Evolutionary conservation across 30 jellyfish, hydroid and myxozoan species (phyloP), one percentile per base, ranked within the genome.

Genomic region (Sanderia malayensis): DNA sequence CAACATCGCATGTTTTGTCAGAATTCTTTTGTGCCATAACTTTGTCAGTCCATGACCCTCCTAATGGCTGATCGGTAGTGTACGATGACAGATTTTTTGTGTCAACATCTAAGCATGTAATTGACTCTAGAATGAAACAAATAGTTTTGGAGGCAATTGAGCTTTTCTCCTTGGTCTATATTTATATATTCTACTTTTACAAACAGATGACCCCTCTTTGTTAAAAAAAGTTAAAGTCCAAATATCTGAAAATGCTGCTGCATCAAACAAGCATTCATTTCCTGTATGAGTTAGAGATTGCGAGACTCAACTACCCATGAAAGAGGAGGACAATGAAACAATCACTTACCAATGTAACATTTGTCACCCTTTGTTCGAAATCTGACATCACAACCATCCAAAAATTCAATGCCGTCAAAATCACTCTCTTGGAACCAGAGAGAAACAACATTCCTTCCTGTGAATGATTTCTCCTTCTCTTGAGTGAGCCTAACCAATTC

Each of bases 11-110:
- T 0, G 46, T 28, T 2, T 37, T 52, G 15, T 61, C 79, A 23
- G 58, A 55, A 15, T 82, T 96, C 74, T 79, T 90, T 64, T 72
- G 27, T 23, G 79, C 83, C 79, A 90, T 41, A 17, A 90, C 96
- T 70, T 90, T 90, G 27, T 90, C 96, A 0, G 98, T 90, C 98
- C 98, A 90, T 44, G 98, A 83, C 32, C 86, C 92, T 1, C 98
- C 98, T 31, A 90, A 73, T 30, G 89, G 85, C 31, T 83, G 74
- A 22, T 61, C 96, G 2, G 86, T 73, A 4, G 96, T 76, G 80
- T 70, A 90, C 61, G 71, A 83, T 15, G 81, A 17, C 24, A 75
- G 45, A 21, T 73, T 74, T 41, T 68, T 47, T 47, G 75, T 76
- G 31, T 90, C 98, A 13, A 63, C 79, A 64, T 90, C 94, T 80